A percentile compares a stretch with the other conserved stretches of the same genome.
phyloP scores from a whole-genome alignment of 2,888 invertebrate genomes.

The Arge pagana region DNA sequence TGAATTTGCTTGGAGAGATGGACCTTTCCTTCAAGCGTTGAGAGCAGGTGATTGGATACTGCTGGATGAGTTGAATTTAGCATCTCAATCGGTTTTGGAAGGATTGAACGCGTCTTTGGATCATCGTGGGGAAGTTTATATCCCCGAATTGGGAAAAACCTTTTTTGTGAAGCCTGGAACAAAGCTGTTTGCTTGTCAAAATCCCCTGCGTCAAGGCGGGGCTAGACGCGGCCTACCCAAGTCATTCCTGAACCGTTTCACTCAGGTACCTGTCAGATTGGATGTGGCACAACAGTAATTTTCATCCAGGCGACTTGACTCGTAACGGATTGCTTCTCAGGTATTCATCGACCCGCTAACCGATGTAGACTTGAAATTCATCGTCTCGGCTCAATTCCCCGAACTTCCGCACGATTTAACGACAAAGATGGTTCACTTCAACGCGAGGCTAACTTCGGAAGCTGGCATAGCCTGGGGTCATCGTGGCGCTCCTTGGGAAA shows the following conservation, averaged over 20 bases:
- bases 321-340: conserved; percentile 44
- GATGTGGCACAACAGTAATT: not conserved
- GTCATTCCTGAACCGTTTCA: conserved; percentile 97
- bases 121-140: conserved; percentile 93
- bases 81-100: conserved; percentile 97
- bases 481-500: conserved; percentile 92
- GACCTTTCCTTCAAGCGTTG: conserved; percentile 90
- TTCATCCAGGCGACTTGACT: no score
- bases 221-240: conserved; percentile 93
- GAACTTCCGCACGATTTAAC: conserved; percentile 66
- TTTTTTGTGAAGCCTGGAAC: conserved; percentile 80
- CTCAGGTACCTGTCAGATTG: conserved; percentile 68
- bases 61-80: conserved; percentile 96
- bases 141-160: conserved; percentile 89
- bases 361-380: conserved; percentile 58
- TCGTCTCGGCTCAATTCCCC: conserved; percentile 71
- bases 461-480: conserved; percentile 74
- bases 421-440: conserved; percentile 78
- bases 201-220: conserved; percentile 94
- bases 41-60: conserved; percentile 95
- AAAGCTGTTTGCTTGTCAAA: conserved; percentile 95
- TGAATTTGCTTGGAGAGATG: conserved; percentile 94
- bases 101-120: conserved; percentile 98
- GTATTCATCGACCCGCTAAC: conserved; percentile 65
- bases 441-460: conserved; percentile 69